Evolutionary conservation across 2,113 vertebrate species (phyloP).

Genomic region (Catharus minimus): DNA sequence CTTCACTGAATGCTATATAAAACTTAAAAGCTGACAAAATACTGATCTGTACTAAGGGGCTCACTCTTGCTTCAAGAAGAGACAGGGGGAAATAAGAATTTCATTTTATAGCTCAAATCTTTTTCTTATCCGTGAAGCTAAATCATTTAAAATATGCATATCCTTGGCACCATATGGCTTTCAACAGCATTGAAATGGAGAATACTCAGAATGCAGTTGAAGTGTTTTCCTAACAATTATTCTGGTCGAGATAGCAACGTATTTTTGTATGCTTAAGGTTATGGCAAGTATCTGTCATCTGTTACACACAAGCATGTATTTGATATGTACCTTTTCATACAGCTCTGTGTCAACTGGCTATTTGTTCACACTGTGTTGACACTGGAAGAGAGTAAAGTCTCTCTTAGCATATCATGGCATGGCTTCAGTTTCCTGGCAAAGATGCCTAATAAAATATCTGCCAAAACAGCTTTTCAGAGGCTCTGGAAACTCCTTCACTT

Average conservation of each 20-base stretch:
- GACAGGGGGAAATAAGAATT: not conserved
- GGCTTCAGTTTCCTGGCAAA: constrained; percentile 3
- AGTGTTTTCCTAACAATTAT: not conserved
- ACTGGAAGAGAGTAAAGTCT: not conserved
- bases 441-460: not conserved
- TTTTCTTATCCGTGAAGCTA: not conserved
- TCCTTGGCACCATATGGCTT: not conserved
- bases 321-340: not conserved
- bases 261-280: not conserved
- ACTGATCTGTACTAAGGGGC: not conserved
- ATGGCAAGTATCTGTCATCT: not conserved
- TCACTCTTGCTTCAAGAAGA: not conserved
- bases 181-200: not conserved
- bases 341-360: not conserved
- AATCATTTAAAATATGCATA: not conserved
- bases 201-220: not conserved
- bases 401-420: not conserved
- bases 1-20: not conserved
- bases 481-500: not conserved
- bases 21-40: not conserved
- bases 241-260: not conserved
- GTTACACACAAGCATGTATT: not conserved
- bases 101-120: not conserved
- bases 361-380: not conserved
- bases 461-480: not conserved